phyloP scores from a whole-genome alignment of 2,888 invertebrate species.

The Drosophila pseudotakahashii region DNA sequence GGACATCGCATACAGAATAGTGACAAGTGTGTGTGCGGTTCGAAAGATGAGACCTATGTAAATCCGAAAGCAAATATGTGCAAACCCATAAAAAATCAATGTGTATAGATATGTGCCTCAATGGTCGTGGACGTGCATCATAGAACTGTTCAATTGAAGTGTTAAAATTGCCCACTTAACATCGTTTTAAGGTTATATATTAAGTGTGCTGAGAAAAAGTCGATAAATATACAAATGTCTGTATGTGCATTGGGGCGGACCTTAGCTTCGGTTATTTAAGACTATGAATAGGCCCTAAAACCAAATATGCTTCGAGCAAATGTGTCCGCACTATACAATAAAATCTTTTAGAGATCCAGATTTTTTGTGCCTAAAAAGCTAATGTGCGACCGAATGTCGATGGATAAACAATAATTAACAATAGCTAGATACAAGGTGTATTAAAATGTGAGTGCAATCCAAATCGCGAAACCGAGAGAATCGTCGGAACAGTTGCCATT shows the following conservation, averaged over 20 bases:
- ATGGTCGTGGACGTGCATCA: slow-evolving; percentile 45
- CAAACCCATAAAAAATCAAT: slow-evolving; percentile 9
- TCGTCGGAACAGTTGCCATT: not conserved
- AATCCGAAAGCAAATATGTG: slow-evolving; percentile 65
- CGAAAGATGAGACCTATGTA: slow-evolving; percentile 47
- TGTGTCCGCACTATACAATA: no score
- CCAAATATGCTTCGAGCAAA: no score
- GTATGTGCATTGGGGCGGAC: slow-evolving; percentile 9
- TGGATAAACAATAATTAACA: slow-evolving; percentile 17
- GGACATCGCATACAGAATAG: not conserved
- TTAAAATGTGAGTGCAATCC: slow-evolving; percentile 10
- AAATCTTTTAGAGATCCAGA: not conserved
- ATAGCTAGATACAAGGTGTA: slow-evolving; percentile 15
- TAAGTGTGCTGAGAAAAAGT: slow-evolving; percentile 58
- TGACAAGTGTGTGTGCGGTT: slow-evolving; percentile 5
- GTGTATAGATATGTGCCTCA: slow-evolving; percentile 6
- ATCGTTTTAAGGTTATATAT: slow-evolving; percentile 73
- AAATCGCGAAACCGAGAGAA: not conserved
- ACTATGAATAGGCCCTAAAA: no score
- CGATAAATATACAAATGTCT: slow-evolving; percentile 8
- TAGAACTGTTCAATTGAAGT: slow-evolving; percentile 75
- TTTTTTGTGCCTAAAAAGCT: no score
- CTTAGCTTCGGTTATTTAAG: not conserved
- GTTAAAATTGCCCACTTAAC: slow-evolving; percentile 78
- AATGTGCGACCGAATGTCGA: slow-evolving; percentile 12